Evolutionary conservation across 2,113 vertebrate species (phyloP), one percentile per base, ranked within the genome.

Genomic region (Brachionichthys hirsutus): DNA sequence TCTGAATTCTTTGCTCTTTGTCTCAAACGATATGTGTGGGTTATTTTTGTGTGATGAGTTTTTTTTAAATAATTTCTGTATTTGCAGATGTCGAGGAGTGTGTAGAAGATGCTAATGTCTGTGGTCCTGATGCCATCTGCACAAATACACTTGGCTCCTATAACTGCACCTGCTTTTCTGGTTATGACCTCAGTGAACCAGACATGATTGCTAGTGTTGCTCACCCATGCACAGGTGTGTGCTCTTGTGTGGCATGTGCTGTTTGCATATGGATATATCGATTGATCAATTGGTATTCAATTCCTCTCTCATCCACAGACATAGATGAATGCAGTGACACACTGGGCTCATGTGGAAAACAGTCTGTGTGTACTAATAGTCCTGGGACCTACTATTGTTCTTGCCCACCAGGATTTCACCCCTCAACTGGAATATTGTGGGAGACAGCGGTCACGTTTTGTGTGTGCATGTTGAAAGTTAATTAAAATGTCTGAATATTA

Each of bases 191-290:
- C 5, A 54, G 43, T 42, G 53, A 70, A 19, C 16, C 4, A 6
- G 4, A 0, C 0, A 8, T 41, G 12, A 84, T 77, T 12, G 65
- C 82, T 58, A 87, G 82, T 43, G 0, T 6, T 22, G 0, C 12
- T 11, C 85, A 89, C 44, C 85, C 87, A 19, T 89, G 85, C 62
- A 58, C 62, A 74, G 85, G 87, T 89, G n/a, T 11, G 67, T 63
- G 22, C 24, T 30, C 24, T 30, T 30, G 24, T 30, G 4, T 6
- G 8, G 24, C 24, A 30, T 8, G 1, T 30, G 24, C 24, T 30
- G 24, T 12, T 30, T 15, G 47, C 9, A 12, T 42, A 11, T 47
- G n/a, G 24, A 30, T 30, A 3, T 30, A 3, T 30, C 24, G 4
- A 30, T 30, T 30, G 24, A 30, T 30, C 24, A 30, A 30, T 30